Evolutionary conservation across 2,113 vertebrate genomes (phyloP).

Genomic region (Camelus bactrianus): DNA sequence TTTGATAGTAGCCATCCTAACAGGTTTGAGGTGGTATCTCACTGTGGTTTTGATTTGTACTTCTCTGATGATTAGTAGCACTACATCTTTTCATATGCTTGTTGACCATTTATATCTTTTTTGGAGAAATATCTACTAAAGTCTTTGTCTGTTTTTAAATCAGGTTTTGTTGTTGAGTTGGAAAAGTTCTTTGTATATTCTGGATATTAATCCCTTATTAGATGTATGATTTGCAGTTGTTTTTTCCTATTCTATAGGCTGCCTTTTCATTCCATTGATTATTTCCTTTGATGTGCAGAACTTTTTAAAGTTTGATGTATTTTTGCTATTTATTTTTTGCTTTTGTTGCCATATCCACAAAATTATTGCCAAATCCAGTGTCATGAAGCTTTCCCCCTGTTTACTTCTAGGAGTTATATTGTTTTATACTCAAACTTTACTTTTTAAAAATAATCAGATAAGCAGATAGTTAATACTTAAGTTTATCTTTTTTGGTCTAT

Average conservation of each 20-base stretch:
- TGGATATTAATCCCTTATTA: not conserved
- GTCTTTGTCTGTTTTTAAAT: not conserved
- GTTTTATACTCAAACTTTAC: not conserved
- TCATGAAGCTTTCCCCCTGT: not conserved
- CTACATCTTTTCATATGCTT: not conserved
- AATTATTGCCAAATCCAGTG: not conserved
- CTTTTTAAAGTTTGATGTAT: not conserved
- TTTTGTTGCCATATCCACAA: not conserved
- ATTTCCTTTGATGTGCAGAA: not conserved
- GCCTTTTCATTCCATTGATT: not conserved
- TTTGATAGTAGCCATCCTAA: not conserved
- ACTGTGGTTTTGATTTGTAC: not conserved
- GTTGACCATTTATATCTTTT: not conserved
- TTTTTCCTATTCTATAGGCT: not conserved
- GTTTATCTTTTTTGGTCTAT: not conserved
- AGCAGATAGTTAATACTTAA: not conserved
- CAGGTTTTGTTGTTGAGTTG: not conserved
- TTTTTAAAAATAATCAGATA: constrained; percentile 1
- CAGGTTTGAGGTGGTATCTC: not conserved
- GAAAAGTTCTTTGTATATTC: not conserved
- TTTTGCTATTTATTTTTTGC: not conserved
- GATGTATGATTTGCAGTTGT: not conserved
- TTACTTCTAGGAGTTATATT: not conserved
- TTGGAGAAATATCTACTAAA: not conserved
- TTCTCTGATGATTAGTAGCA: not conserved